Conservation (phyloP, 53 echinoderm and acorn worm species). For the Holothuria leucospilota region DNA sequence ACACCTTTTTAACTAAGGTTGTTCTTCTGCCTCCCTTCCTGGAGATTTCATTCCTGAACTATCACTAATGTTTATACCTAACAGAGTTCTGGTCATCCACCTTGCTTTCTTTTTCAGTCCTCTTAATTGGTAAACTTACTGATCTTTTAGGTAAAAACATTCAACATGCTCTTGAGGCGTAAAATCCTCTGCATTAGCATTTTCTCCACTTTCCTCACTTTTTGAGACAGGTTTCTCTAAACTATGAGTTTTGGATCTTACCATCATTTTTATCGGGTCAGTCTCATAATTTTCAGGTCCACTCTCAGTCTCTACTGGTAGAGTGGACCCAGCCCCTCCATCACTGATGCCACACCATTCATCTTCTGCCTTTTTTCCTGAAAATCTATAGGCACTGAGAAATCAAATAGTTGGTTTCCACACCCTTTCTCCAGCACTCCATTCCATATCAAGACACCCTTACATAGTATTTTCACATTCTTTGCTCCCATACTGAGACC, state of each 20-base stretch:
- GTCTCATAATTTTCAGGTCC: background rate
- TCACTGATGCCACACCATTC: background rate
- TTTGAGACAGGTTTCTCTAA: conserved; percentile 2
- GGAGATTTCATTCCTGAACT: background rate
- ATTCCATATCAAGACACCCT: conserved; percentile 67
- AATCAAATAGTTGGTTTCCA: conserved; percentile 97
- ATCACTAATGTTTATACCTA: conserved; percentile 1
- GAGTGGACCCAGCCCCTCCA: background rate
- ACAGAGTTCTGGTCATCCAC: background rate
- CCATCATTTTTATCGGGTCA: background rate
- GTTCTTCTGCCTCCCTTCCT: background rate
- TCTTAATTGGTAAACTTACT: background rate
- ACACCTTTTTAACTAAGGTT: conserved; percentile 53
- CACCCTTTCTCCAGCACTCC: conserved; percentile 94
- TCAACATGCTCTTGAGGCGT: background rate
- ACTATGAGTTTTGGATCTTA: conserved; percentile 8
- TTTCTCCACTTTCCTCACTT: conserved; percentile 1
- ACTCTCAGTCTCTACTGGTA: background rate
- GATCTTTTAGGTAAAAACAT: conserved; percentile 9
- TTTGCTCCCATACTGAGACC: conserved; percentile 82
- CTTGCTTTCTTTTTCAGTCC: background rate
- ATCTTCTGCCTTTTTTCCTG: conserved; percentile 6
- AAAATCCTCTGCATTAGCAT: background rate
- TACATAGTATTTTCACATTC: conserved; percentile 57
- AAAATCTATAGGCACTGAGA: conserved; percentile 67